Evolutionary conservation across 2,113 vertebrate species (phyloP), one percentile per base, ranked within the genome.

Genomic region (Phoxinus phoxinus): DNA sequence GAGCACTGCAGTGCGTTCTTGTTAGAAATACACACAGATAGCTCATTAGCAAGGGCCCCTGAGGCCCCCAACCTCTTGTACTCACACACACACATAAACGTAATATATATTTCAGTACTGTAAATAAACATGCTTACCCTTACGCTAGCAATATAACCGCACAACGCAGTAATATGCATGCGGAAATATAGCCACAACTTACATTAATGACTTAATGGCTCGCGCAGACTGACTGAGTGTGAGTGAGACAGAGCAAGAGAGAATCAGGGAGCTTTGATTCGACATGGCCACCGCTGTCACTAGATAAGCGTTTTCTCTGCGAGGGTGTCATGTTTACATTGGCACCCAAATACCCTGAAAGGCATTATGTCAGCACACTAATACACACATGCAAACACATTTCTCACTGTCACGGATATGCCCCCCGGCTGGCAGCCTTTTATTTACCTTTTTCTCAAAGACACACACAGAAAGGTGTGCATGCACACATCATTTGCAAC

Each of bases 21-120:
- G 92, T 94, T 94, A 94, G 93, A 93, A 94, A 94, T 93, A 91
- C 94, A 93, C 93, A 94, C 92, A 92, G 93, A 93, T 93, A 94
- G 94, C 94, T 95, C 94, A 95, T 95, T 95, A 95, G 94, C 90
- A 91, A 63, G 90, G 90, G 90, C 94, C 94, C 94, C 90, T 78
- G 93, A 94, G 93, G 92, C 90, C 92, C 91, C 91, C 48, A 84
- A 91, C 92, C 59, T 67, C 63, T 53, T 61, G n/a, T 74, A 48
- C 59, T 59, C 63, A 63, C 74, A 61, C 63, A 19, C 63, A 67
- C 63, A 67, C 65, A 35, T 32, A 88, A 85, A 72, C 37, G 27
- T 61, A 87, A 87, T 81, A 83, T 75, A 77, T 69, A 89, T 21
- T 82, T 82, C 8, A 71, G 21, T 72, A 23, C 81, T 85, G 83